These are phyloP conservation scores for Candidula unifasciata DNA, from an alignment of 2,888 invertebrate species.

Conservation along the genomic window DNA sequence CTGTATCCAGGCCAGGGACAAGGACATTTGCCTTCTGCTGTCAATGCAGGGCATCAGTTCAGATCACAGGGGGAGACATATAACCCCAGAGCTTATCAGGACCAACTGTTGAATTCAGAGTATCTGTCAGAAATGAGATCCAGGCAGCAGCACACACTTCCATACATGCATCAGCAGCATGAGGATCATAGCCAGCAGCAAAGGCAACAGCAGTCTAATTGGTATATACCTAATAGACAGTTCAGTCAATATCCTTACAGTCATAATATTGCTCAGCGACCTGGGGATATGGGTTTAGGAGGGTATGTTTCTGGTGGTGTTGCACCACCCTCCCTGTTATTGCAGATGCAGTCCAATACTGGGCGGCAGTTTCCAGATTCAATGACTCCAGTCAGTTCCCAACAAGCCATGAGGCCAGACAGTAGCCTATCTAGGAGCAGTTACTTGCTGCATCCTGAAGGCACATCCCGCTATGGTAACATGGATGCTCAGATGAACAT, in stretches of 20 bases:
- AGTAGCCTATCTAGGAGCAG: background rate
- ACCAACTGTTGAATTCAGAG: background rate
- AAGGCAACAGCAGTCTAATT: background rate
- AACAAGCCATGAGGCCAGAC: background rate
- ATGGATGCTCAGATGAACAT: slow-evolving; percentile 18
- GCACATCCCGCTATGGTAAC: background rate
- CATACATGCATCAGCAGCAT: slow-evolving; percentile 32
- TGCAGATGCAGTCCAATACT: background rate
- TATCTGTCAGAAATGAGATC: background rate
- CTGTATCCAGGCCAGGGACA: background rate
- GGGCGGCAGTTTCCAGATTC: background rate
- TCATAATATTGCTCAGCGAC: background rate
- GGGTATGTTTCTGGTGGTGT: background rate
- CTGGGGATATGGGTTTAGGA: background rate
- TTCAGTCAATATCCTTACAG: background rate
- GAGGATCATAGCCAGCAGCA: slow-evolving; percentile 4
- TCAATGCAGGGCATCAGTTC: background rate
- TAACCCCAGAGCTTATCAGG: background rate
- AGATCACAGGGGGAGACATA: slow-evolving; percentile 9
- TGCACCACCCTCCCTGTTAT: background rate
- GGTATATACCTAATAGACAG: background rate
- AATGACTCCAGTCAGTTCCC: background rate
- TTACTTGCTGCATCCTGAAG: background rate
- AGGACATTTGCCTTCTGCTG: background rate
- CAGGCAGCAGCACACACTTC: background rate